Conservation (phyloP, 2,888 invertebrate genomes). For the Stramonita haemastoma region DNA sequence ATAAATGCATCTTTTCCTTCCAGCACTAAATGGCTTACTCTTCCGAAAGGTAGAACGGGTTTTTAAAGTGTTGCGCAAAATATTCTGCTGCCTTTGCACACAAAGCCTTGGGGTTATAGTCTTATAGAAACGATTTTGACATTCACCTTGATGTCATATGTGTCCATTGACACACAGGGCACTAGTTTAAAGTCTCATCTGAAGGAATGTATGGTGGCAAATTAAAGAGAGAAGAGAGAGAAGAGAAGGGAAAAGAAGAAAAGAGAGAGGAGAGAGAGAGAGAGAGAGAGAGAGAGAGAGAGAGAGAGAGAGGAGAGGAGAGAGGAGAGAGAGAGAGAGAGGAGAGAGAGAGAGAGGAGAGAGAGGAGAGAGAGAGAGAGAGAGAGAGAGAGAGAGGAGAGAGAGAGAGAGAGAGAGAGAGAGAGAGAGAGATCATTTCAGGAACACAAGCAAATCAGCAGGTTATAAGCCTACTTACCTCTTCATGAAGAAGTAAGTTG, state of each 20-base stretch:
- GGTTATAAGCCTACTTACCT: conserved; percentile 62
- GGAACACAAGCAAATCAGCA: neutral
- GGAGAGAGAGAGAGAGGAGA: neutral
- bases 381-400: neutral
- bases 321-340: neutral
- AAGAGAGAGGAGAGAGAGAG: no score
- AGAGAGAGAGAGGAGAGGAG: neutral
- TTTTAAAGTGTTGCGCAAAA: neutral
- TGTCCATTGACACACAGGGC: neutral
- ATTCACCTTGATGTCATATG: neutral
- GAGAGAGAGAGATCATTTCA: neutral
- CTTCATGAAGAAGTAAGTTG: conserved; percentile 77
- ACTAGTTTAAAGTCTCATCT: neutral
- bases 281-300: neutral
- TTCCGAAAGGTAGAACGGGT: neutral
- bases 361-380: neutral
- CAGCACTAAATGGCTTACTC: no score
- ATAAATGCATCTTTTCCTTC: no score
- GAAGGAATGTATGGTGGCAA: no score
- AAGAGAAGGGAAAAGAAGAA: no score
- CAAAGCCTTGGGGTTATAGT: neutral
- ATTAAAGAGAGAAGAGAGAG: neutral
- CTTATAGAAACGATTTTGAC: neutral
- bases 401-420: neutral
- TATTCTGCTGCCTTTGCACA: neutral